These are phyloP conservation scores for Nomada flava DNA, from an alignment of 2,888 invertebrate genomes.

Conservation along the genomic window DNA sequence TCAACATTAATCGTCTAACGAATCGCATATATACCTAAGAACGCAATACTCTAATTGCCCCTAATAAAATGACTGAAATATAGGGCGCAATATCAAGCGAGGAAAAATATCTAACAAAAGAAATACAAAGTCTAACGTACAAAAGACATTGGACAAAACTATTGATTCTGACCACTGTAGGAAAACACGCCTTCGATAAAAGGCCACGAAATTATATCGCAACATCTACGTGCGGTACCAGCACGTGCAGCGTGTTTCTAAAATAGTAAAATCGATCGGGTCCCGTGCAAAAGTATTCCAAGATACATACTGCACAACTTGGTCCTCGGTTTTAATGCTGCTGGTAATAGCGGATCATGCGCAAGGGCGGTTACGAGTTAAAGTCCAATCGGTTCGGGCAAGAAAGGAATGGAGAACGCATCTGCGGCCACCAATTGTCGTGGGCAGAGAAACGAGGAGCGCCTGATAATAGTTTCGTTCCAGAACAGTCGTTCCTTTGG, in stretches of 20 bases:
- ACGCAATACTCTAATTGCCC: neutral
- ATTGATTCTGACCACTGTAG: neutral
- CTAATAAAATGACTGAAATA: neutral
- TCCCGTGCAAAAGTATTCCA: neutral
- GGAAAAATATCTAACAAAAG: neutral
- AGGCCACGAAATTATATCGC: neutral
- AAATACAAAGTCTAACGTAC: neutral
- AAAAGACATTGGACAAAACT: too few relatives aligned
- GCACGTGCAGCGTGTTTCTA: neutral
- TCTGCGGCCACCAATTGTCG: conserved; percentile 32
- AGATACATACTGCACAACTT: conserved; percentile 4
- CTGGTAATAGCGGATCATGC: neutral
- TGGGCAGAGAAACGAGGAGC: conserved; percentile 28
- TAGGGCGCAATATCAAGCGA: too few relatives aligned
- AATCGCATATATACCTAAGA: neutral
- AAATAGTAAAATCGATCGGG: conserved; percentile 44
- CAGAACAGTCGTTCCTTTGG: conserved; percentile 38
- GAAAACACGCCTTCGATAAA: too few relatives aligned
- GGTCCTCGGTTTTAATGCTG: neutral
- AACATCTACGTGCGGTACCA: neutral
- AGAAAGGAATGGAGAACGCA: conserved; percentile 23
- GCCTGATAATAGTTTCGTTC: conserved; percentile 51
- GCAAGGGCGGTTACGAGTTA: neutral
- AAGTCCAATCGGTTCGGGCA: conserved; percentile 1
- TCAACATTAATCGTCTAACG: neutral